Percentiles rank a stretch among this genome's conserved stretches.
Conservation (phyloP, 2,888 invertebrate species). For the Anoplius nigerrimus region DNA sequence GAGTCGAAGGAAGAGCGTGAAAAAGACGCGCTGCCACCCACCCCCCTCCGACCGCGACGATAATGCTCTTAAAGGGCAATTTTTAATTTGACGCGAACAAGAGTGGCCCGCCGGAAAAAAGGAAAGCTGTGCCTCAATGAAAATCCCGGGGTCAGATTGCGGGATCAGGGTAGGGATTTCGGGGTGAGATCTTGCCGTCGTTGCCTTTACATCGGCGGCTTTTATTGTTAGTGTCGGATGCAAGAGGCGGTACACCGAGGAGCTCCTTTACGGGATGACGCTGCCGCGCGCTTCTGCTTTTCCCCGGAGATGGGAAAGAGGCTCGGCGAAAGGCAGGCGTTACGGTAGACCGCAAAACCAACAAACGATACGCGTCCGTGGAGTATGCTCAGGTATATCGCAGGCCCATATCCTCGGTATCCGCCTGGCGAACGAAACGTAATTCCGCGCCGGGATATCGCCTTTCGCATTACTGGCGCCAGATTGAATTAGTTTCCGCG, state of each 20-base stretch:
- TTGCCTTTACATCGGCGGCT: too few species aligned
- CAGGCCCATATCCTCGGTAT: neutral
- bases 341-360: constrained; percentile 72
- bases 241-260: constrained; percentile 40
- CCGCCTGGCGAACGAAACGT: neutral
- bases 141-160: too few species aligned
- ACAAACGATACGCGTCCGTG: constrained; percentile 65
- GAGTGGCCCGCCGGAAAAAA: too few species aligned
- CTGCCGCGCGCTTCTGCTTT: constrained; percentile 47
- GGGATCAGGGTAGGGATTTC: constrained; percentile 3
- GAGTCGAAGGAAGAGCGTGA: too few species aligned
- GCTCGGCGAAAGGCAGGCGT: constrained; percentile 60
- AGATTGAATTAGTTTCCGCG: too few species aligned
- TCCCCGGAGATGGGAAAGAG: constrained; percentile 59
- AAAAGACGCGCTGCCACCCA: too few species aligned
- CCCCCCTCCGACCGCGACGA: too few species aligned
- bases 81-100: too few species aligned
- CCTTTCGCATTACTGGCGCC: neutral
- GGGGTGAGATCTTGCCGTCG: constrained; percentile 52
- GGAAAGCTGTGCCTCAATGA: constrained; percentile 29
- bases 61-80: too few species aligned
- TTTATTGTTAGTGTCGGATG: constrained; percentile 47
- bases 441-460: neutral
- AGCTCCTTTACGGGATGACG: constrained; percentile 51
- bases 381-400: constrained; percentile 40